Evolutionary conservation across 2,113 vertebrate genomes (phyloP).

Genomic region (Polypterus bichir): DNA sequence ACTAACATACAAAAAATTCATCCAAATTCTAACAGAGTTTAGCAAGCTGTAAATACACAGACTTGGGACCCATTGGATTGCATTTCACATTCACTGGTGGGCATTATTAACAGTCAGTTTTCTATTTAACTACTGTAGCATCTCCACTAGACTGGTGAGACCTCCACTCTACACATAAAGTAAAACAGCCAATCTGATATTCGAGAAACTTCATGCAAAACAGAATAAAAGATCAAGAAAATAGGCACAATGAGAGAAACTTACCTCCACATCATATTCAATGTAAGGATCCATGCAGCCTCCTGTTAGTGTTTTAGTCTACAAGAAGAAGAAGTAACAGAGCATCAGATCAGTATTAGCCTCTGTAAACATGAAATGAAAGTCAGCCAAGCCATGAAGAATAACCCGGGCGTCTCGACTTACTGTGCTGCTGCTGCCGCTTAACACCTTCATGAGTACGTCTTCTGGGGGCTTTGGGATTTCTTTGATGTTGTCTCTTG

Average conservation of each 20-base stretch:
- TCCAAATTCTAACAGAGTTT: no score
- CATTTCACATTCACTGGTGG: no score
- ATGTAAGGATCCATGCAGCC: slow-evolving; percentile 66
- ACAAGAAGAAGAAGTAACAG: slow-evolving; percentile 18
- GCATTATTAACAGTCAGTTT: no score
- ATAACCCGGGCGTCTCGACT: slow-evolving; percentile 23
- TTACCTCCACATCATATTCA: slow-evolving; percentile 61
- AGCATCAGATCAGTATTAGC: background rate
- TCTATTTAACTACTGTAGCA: no score
- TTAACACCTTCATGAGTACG: slow-evolving; percentile 80
- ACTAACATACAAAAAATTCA: no score
- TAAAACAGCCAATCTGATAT: no score
- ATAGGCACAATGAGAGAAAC: slow-evolving; percentile 17
- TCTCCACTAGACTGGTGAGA: no score
- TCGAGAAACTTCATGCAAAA: no score
- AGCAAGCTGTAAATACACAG: no score
- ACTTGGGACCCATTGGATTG: no score
- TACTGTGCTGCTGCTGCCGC: slow-evolving; percentile 60
- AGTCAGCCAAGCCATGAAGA: background rate
- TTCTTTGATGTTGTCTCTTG: slow-evolving; percentile 4
- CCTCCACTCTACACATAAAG: no score
- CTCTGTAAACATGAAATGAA: background rate
- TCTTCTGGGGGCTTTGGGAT: slow-evolving; percentile 33
- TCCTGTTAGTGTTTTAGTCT: slow-evolving; percentile 77
- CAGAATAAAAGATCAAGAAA: no score